Conservation (phyloP, 1,140 invertebrate species). For the Drosophila funebris region DNA sequence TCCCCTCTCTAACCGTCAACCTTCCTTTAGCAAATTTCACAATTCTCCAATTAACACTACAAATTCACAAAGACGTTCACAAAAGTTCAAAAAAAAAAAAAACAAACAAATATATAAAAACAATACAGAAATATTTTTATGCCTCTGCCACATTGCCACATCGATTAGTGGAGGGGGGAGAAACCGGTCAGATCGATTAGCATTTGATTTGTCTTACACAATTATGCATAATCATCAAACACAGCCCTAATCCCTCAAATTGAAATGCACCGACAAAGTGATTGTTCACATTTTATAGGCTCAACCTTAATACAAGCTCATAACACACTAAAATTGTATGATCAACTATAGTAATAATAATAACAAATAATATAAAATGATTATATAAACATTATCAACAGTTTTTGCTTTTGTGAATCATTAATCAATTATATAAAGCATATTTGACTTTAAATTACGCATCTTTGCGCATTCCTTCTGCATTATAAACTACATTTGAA, state of each 20-base stretch:
- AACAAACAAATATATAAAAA: not conserved
- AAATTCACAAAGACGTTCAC: slow-evolving; percentile 50
- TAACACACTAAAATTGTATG: slow-evolving; percentile 1
- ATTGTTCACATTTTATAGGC: slow-evolving; percentile 10
- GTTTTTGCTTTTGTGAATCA: too few relatives aligned
- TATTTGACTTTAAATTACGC: too few relatives aligned
- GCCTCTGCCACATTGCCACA: slow-evolving; percentile 57
- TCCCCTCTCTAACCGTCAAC: not conserved
- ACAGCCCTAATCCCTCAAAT: slow-evolving; percentile 11
- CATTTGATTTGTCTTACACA: slow-evolving; percentile 65
- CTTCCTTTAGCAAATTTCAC: slow-evolving; percentile 33
- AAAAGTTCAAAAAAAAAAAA: not conserved
- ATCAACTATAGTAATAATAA: not conserved
- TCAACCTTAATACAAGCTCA: not conserved
- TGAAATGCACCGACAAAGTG: slow-evolving; percentile 39
- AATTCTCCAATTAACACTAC: slow-evolving; percentile 35
- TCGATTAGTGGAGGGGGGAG: slow-evolving; percentile 37
- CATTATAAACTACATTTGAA: too few relatives aligned
- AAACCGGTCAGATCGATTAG: slow-evolving; percentile 69
- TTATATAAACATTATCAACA: not conserved
- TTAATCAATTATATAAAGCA: too few relatives aligned
- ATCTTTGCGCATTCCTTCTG: too few relatives aligned
- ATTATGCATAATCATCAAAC: slow-evolving; percentile 38
- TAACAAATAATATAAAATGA: not conserved
- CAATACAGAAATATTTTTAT: slow-evolving; percentile 23